These are phyloP conservation scores for Hybognathus amarus DNA, from an alignment of 2,797 vertebrate genomes.

Conservation along the genomic window DNA sequence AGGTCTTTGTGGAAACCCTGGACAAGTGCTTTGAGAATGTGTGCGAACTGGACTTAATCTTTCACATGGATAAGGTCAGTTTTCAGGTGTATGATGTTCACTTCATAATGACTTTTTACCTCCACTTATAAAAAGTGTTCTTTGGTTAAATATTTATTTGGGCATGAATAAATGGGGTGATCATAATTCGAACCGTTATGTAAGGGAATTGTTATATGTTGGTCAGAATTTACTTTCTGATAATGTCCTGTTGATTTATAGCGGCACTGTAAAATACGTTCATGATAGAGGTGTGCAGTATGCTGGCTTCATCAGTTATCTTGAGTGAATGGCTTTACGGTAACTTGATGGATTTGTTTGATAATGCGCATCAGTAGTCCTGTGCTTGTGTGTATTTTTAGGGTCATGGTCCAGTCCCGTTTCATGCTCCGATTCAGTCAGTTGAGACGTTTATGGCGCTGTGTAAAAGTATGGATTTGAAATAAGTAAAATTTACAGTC, in stretches of 20 bases:
- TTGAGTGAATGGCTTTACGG: not conserved
- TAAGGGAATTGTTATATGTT: not conserved
- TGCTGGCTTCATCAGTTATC: not conserved
- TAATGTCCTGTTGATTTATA: slow-evolving; percentile 1
- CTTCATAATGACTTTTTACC: not conserved
- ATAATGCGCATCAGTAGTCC: not conserved
- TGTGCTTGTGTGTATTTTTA: slow-evolving; percentile 4
- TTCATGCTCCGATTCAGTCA: not conserved
- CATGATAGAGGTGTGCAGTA: not conserved
- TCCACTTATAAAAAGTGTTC: not conserved
- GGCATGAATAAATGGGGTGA: not conserved
- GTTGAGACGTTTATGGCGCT: not conserved
- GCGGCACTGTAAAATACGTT: not conserved
- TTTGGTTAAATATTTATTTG: not conserved
- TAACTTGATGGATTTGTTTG: not conserved
- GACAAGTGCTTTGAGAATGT: slow-evolving; percentile 87
- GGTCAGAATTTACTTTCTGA: not conserved
- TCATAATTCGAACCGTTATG: not conserved
- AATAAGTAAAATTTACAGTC: not conserved
- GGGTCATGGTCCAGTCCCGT: not conserved
- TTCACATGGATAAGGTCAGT: slow-evolving; percentile 86
- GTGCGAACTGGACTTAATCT: slow-evolving; percentile 85
- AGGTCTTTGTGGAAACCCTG: slow-evolving; percentile 86
- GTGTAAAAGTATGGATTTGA: not conserved
- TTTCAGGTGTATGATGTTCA: not conserved